Conservation (phyloP, 2,888 invertebrate genomes). For the Callimorpha dominula region DNA sequence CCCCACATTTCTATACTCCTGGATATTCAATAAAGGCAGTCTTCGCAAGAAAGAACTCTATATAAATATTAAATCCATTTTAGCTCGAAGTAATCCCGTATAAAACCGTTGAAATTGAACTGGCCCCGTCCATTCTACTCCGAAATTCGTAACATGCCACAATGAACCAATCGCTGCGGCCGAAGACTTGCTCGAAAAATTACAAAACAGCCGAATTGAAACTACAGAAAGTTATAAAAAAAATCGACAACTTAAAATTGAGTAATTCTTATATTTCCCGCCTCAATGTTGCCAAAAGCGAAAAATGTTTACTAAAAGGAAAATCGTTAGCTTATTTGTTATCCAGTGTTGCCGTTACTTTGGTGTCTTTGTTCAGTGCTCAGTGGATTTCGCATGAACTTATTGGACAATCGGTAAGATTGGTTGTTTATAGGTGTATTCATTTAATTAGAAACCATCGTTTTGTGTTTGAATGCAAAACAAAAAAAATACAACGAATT, state of each 20-base stretch:
- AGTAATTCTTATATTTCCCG: conserved; percentile 61
- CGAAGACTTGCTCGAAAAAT: conserved; percentile 71
- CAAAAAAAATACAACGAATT: no score
- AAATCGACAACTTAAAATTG: conserved; percentile 71
- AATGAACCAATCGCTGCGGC: conserved; percentile 60
- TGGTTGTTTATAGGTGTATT: background rate
- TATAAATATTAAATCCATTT: conserved; percentile 25
- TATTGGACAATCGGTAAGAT: conserved; percentile 58
- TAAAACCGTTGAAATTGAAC: conserved; percentile 54
- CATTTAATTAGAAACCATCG: no score
- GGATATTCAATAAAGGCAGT: no score
- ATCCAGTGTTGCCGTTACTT: conserved; percentile 25
- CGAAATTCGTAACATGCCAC: conserved; percentile 33
- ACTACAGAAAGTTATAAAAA: conserved; percentile 71
- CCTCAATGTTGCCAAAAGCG: conserved; percentile 53
- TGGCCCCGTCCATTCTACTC: conserved; percentile 55
- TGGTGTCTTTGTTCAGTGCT: conserved; percentile 40
- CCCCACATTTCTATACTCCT: no score
- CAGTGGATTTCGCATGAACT: conserved; percentile 60
- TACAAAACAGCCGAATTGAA: conserved; percentile 73
- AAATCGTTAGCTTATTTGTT: conserved; percentile 29
- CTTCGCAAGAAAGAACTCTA: background rate
- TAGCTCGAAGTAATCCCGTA: conserved; percentile 52
- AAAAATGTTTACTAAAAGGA: conserved; percentile 7
- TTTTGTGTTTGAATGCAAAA: no score